phyloP scores from a whole-genome alignment of 2,888 invertebrate genomes.

The Caenorhabditis sp. region DNA sequence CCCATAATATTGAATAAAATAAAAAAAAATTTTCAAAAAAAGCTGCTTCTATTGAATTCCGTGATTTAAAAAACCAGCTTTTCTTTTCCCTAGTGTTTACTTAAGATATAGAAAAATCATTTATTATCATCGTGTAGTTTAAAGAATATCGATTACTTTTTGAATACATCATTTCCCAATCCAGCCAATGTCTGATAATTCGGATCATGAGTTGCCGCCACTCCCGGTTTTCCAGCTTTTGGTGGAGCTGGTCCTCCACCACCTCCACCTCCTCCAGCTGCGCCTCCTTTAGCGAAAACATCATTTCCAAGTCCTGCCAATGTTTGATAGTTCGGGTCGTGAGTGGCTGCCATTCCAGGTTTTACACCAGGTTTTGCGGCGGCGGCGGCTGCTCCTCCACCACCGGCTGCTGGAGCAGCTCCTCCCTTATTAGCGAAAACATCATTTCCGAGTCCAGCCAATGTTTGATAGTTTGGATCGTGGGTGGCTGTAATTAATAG shows the following conservation, averaged over 20 bases:
- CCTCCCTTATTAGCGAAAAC: slow-evolving; percentile 20
- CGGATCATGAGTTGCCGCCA: slow-evolving; percentile 17
- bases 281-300: slow-evolving; percentile 15
- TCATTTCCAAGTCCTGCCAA: slow-evolving; percentile 24
- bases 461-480: slow-evolving; percentile 35
- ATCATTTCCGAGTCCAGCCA: slow-evolving; percentile 23
- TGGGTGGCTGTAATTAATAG: slow-evolving; percentile 19
- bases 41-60: too few relatives aligned
- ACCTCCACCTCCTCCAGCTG: slow-evolving; percentile 5
- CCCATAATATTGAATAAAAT: too few relatives aligned
- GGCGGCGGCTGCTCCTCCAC: too few relatives aligned
- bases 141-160: neutral
- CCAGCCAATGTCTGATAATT: slow-evolving; percentile 22
- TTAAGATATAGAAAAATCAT: neutral
- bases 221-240: slow-evolving; percentile 9
- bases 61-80: too few relatives aligned
- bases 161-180: slow-evolving; percentile 8
- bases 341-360: slow-evolving; percentile 22
- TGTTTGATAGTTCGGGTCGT: slow-evolving; percentile 34
- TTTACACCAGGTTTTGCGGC: neutral
- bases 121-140: neutral
- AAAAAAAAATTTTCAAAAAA: too few relatives aligned
- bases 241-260: slow-evolving; percentile 5
- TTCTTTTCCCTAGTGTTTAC: neutral
- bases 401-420: slow-evolving; percentile 8